phyloP scores from a whole-genome alignment of 2,888 invertebrate genomes.

The Temnothorax rugatulus region DNA sequence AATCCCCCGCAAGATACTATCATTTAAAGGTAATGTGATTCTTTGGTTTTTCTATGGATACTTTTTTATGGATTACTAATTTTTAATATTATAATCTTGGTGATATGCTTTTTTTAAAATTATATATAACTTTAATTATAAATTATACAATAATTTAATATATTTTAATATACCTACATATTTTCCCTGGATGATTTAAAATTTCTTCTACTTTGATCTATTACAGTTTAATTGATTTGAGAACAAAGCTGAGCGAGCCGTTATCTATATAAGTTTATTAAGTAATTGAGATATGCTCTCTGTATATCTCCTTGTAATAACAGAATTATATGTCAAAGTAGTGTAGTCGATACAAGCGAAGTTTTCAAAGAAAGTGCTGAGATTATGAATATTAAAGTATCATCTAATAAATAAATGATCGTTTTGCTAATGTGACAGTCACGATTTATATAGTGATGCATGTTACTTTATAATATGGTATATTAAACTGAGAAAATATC shows the following conservation, averaged over 20 bases:
- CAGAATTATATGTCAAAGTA: background rate
- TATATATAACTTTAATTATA: background rate
- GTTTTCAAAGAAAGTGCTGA: background rate
- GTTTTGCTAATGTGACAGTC: background rate
- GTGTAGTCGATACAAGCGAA: background rate
- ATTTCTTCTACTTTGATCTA: constrained; percentile 6
- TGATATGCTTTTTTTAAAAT: background rate
- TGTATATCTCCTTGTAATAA: constrained; percentile 4
- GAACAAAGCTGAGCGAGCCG: background rate
- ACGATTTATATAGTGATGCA: constrained; percentile 16
- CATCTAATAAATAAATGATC: background rate
- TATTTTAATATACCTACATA: background rate
- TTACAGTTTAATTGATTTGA: background rate
- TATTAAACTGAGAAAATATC: background rate
- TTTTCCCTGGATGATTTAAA: background rate
- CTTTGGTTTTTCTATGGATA: background rate
- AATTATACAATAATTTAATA: background rate
- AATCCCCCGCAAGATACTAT: background rate
- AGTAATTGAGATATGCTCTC: constrained; percentile 30
- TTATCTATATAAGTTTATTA: background rate
- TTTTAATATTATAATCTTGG: constrained; percentile 39
- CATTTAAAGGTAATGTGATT: background rate
- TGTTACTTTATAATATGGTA: background rate
- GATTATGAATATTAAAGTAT: constrained; percentile 35
- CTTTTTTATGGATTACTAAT: background rate